Conservation (phyloP, 2,888 invertebrate species). For the Ornithoptera priamus region DNA sequence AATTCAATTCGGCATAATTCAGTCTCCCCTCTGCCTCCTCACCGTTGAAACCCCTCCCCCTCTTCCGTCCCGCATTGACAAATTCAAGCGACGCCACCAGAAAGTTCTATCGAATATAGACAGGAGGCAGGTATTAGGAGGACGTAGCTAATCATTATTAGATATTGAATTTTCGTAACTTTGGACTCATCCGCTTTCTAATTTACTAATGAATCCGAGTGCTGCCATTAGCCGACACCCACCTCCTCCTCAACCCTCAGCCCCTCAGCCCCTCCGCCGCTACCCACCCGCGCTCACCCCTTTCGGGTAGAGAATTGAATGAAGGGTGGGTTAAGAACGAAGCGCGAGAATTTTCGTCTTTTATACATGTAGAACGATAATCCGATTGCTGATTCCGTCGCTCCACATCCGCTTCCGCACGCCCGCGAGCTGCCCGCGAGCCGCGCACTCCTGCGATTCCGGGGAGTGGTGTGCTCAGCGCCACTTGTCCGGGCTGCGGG, state of each 20-base stretch:
- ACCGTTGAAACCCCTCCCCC: conserved; percentile 32
- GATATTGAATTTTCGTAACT: conserved; percentile 81
- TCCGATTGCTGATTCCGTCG: conserved; percentile 76
- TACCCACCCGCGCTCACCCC: conserved; percentile 34
- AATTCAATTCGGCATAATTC: conserved; percentile 67
- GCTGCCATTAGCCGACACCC: conserved; percentile 67
- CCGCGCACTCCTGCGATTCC: conserved; percentile 39
- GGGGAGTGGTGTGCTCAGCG: conserved; percentile 47
- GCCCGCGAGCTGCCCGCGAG: conserved; percentile 41
- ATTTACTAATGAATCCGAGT: conserved; percentile 81
- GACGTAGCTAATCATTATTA: conserved; percentile 75
- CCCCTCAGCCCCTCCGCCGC: conserved; percentile 32
- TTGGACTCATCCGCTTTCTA: conserved; percentile 80
- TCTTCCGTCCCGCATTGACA: conserved; percentile 68
- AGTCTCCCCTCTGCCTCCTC: background rate
- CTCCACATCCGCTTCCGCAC: conserved; percentile 74
- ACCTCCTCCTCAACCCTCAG: conserved; percentile 32
- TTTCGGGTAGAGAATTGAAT: conserved; percentile 44
- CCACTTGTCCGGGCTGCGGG: conserved; percentile 14
- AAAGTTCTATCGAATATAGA: conserved; percentile 57
- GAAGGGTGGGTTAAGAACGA: conserved; percentile 69
- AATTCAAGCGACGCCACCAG: conserved; percentile 59
- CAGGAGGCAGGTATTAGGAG: conserved; percentile 71
- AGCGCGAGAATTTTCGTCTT: conserved; percentile 74
- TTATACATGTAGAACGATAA: conserved; percentile 78